Evolutionary conservation across 1,140 invertebrate genomes (phyloP).

Genomic region (Holotrichia oblita): DNA sequence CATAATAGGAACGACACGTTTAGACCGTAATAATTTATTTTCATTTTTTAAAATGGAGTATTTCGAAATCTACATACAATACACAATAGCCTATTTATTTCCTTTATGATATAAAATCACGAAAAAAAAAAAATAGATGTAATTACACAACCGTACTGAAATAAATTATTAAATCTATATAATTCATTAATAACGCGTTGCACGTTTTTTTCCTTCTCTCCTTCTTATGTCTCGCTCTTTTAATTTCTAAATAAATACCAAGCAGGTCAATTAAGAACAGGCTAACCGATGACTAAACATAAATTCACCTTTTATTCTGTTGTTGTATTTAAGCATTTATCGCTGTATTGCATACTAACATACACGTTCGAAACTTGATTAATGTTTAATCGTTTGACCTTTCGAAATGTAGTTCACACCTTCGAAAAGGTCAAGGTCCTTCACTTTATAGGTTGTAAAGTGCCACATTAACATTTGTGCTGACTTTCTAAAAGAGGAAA

Average conservation of each 20-base stretch:
- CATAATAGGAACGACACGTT: conserved; percentile 18
- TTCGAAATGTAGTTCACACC: conserved; percentile 33
- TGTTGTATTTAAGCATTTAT: conserved; percentile 14
- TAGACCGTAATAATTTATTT: conserved; percentile 24
- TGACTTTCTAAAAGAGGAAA: conserved; percentile 29
- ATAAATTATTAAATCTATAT: conserved; percentile 11
- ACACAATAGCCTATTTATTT: conserved; percentile 37
- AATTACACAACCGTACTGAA: conserved; percentile 29
- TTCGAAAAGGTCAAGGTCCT: conserved; percentile 25
- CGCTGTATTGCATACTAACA: not conserved
- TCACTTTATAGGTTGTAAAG: conserved; percentile 11
- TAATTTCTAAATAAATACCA: conserved; percentile 28
- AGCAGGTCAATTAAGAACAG: conserved; percentile 4
- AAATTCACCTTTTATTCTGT: conserved; percentile 25
- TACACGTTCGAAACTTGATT: conserved; percentile 10
- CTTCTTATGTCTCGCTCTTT: not conserved
- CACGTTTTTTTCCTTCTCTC: not conserved
- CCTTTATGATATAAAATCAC: not conserved
- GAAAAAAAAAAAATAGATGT: not conserved
- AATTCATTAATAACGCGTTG: conserved; percentile 10
- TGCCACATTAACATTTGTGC: conserved; percentile 26
- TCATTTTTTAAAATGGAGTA: conserved; percentile 16
- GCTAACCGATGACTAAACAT: conserved; percentile 24
- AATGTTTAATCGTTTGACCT: conserved; percentile 25
- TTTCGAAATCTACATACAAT: conserved; percentile 11